These are phyloP conservation scores for Antheraea pernyi DNA, from an alignment of 1,140 invertebrate genomes.

Conservation along the genomic window DNA sequence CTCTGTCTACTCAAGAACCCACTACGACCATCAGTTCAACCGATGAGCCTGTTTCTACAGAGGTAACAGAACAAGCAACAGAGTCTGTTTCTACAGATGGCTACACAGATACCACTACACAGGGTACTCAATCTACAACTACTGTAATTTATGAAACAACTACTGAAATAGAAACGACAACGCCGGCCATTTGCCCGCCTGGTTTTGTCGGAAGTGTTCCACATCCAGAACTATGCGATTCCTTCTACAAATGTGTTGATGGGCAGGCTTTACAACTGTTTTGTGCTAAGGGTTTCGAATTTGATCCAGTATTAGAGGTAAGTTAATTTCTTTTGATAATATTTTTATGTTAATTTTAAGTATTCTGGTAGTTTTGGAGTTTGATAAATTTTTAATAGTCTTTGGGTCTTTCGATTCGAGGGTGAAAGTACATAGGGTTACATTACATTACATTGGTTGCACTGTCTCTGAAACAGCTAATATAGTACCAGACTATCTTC, in stretches of 20 bases:
- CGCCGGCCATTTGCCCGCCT: conserved; percentile 30
- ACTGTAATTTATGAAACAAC: conserved; percentile 3
- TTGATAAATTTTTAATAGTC: too few relatives aligned
- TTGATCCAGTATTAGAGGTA: conserved; percentile 34
- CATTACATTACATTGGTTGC: too few relatives aligned
- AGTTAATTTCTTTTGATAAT: conserved; percentile 13
- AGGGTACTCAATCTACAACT: neutral
- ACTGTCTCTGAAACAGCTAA: too few relatives aligned
- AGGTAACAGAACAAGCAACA: neutral
- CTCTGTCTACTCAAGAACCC: neutral
- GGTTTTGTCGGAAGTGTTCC: conserved; percentile 35
- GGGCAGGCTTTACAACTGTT: conserved; percentile 35
- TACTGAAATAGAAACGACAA: conserved; percentile 13
- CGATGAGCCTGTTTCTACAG: conserved; percentile 13
- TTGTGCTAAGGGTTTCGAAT: conserved; percentile 42
- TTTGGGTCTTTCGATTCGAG: too few relatives aligned
- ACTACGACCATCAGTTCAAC: neutral
- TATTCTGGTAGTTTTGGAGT: too few relatives aligned
- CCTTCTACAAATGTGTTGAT: conserved; percentile 39
- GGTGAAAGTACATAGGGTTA: too few relatives aligned
- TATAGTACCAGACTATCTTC: too few relatives aligned
- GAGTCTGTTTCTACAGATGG: neutral
- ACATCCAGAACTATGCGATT: conserved; percentile 38
- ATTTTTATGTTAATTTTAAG: too few relatives aligned
- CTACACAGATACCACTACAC: neutral